A percentile compares a stretch with the other conserved stretches of the same genome.
Evolutionary conservation across 2,888 invertebrate genomes (phyloP).

Genomic region (Temnothorax unifasciatus): DNA sequence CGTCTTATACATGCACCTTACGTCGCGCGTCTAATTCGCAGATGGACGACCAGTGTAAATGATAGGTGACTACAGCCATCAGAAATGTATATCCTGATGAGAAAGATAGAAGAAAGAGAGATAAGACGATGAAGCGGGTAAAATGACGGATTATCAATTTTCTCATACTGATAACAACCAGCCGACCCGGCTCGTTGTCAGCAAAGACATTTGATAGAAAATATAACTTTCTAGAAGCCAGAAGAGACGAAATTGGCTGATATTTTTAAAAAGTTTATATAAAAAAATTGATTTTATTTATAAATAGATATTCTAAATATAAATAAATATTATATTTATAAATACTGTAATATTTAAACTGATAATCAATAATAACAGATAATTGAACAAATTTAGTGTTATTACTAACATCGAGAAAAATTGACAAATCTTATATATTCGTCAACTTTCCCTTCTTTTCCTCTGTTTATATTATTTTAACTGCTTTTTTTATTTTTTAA

Average conservation of each 20-base stretch:
- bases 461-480: neutral
- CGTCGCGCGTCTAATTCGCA: neutral
- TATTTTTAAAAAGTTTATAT: neutral
- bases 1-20: constrained; percentile 27
- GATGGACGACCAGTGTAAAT: neutral
- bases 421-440: neutral
- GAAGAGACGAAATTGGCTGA: neutral
- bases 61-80: neutral
- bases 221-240: neutral
- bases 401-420: neutral
- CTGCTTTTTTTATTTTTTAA: neutral
- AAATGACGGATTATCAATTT: constrained; percentile 11
- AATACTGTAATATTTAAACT: neutral
- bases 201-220: neutral
- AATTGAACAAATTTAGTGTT: neutral
- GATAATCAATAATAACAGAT: neutral
- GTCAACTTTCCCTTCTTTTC: neutral
- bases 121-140: constrained; percentile 8
- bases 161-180: neutral
- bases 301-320: neutral
- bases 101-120: neutral
- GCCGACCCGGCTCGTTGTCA: neutral
- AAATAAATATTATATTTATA: neutral
- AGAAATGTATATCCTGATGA: neutral
- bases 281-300: neutral